Evolutionary conservation across 1,140 invertebrate species (phyloP).

Genomic region (Leptinotarsa texana): DNA sequence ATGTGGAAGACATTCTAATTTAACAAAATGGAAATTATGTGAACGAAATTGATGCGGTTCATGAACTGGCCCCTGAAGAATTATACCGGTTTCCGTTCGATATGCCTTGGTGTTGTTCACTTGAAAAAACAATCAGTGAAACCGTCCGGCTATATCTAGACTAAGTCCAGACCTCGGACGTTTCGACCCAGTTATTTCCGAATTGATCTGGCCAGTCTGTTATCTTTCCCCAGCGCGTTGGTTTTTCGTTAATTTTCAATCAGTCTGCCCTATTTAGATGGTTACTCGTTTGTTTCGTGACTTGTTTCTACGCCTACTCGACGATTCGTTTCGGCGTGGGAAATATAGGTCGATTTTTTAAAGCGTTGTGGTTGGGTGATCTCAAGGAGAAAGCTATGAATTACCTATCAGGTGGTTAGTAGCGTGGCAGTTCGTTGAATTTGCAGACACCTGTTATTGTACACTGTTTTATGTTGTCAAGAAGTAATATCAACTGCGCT

Average conservation of each 20-base stretch:
- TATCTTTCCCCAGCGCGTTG: not conserved
- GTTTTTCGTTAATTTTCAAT: not conserved
- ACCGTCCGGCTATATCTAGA: not conserved
- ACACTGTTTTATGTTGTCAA: too few species aligned
- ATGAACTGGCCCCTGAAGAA: too few species aligned
- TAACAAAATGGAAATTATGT: too few species aligned
- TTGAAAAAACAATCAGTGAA: not conserved
- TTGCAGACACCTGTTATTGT: not conserved
- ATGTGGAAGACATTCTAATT: too few species aligned
- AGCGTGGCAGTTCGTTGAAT: not conserved
- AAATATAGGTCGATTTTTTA: not conserved
- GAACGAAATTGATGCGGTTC: too few species aligned
- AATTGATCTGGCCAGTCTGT: not conserved
- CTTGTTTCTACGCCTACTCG: constrained; percentile 2
- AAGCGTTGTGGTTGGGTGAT: not conserved
- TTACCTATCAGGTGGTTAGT: not conserved
- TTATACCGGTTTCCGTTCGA: not conserved
- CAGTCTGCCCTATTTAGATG: not conserved
- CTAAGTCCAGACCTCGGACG: not conserved
- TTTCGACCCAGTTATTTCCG: constrained; percentile 2
- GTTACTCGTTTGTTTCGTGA: constrained; percentile 2
- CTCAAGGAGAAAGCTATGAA: constrained; percentile 2
- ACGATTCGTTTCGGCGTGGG: constrained; percentile 4
- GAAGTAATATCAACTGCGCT: too few species aligned
- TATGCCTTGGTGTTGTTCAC: not conserved